Evolutionary conservation across 2,113 vertebrate species (phyloP), one percentile per base, ranked within the genome.

Genomic region (Bungarus multicinctus): DNA sequence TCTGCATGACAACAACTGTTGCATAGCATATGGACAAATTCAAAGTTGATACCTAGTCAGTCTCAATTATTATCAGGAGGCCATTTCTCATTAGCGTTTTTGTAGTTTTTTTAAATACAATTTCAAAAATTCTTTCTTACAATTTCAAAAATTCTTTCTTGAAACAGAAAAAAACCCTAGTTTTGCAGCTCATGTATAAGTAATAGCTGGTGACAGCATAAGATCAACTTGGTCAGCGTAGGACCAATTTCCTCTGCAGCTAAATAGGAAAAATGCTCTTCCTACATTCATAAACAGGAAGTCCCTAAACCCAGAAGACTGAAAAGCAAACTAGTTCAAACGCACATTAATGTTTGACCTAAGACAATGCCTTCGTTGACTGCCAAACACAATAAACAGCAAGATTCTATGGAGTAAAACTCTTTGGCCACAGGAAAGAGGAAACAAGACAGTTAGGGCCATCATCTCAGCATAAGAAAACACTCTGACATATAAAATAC

Each of bases 351-450:
- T 89, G 89, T 92, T 92, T 96, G 93, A 94, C 92, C 96, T 90
- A 91, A 0, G 93, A 94, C 92, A 95, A 91, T 88, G 60, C 93
- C 95, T 95, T 94, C 89, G 94, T 58, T 0, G 0, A 97, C 93
- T 90, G 95, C 96, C 95, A 96, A 95, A 90, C 43, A 57, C 74
- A 96, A 94, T 89, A 95, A 97, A 92, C 90, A 96, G 92, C 93
- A 94, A 93, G 95, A 94, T 96, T 92, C 93, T 92, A 89, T 93
- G 92, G 94, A 89, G 0, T 88, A 93, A 93, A 95, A 90, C 94
- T 95, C 20, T 97, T 97, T 95, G 96, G 94, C 92, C 96, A 92
- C 45, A 2, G 27, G 55, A 89, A 93, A 89, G 69, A 96, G 94
- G 94, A 39, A 47, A 91, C 85, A 90, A 58, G 81, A 85, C 94